phyloP scores from a whole-genome alignment of 2,113 vertebrate species.

The Phrynosoma blainvillii region DNA sequence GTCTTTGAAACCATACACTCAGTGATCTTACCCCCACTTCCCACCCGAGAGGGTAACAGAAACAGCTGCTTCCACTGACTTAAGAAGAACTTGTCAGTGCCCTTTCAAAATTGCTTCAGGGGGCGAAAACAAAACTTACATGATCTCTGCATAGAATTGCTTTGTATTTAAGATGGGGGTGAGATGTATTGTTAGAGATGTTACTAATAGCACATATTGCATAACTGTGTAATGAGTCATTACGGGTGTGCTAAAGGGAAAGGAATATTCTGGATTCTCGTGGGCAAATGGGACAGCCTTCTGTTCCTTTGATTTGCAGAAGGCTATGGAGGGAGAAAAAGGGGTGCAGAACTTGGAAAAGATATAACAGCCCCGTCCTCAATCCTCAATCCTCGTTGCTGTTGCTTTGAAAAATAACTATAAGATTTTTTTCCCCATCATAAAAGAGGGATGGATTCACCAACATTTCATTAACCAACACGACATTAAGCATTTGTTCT shows the following conservation, averaged over 20 bases:
- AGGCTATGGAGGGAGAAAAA: no score
- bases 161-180: background rate
- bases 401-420: background rate
- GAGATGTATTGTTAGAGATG: background rate
- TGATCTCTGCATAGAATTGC: conserved; percentile 13
- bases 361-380: background rate
- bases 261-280: background rate
- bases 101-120: conserved; percentile 60
- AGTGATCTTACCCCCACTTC: conserved; percentile 30
- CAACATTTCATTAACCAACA: background rate
- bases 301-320: background rate
- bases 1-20: conserved; percentile 30
- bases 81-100: conserved; percentile 55
- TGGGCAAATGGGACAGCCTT: background rate
- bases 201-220: background rate
- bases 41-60: conserved; percentile 35
- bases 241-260: background rate
- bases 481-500: background rate
- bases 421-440: background rate
- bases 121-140: conserved; percentile 52
- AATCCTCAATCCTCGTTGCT: background rate
- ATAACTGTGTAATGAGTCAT: background rate
- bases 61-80: conserved; percentile 63
- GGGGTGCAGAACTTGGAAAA: background rate
- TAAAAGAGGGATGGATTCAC: background rate